phyloP scores from a whole-genome alignment of 2,797 vertebrate species.

The Bradypodion ventrale region DNA sequence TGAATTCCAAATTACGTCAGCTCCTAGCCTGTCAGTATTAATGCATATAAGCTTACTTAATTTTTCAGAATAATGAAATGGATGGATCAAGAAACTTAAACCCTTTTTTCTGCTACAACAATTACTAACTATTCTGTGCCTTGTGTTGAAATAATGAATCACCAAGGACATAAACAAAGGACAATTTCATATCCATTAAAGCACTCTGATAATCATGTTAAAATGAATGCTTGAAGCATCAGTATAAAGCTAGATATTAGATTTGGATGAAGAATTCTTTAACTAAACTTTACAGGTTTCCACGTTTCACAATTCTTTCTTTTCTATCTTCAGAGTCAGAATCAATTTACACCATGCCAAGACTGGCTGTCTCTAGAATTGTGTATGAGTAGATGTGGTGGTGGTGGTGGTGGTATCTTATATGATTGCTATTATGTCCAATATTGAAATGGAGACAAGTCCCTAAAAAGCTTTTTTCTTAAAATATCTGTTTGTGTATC shows the following conservation, averaged over 20 bases:
- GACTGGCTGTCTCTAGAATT: too few species aligned
- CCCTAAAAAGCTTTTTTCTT: too few species aligned
- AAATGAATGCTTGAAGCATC: background rate
- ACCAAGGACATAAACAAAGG: background rate
- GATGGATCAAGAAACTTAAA: background rate
- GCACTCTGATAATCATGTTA: background rate
- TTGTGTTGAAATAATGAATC: constrained; percentile 10
- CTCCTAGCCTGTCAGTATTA: background rate
- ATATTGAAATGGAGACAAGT: too few species aligned
- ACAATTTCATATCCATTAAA: constrained; percentile 2
- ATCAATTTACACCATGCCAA: too few species aligned
- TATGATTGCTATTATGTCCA: too few species aligned
- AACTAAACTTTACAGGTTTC: too few species aligned
- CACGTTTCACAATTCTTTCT: too few species aligned
- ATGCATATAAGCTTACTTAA: background rate
- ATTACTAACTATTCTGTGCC: background rate
- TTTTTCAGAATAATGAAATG: background rate
- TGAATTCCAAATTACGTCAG: constrained; percentile 4
- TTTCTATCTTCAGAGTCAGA: too few species aligned
- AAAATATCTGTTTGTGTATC: too few species aligned
- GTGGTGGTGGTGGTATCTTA: too few species aligned
- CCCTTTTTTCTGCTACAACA: background rate
- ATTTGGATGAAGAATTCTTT: too few species aligned
- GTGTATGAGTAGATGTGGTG: too few species aligned
- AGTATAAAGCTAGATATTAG: background rate